These are phyloP conservation scores for Axinella damicornis DNA, from an alignment of 37 sponge, comb jelly and placozoan species.

Conservation along the genomic window DNA sequence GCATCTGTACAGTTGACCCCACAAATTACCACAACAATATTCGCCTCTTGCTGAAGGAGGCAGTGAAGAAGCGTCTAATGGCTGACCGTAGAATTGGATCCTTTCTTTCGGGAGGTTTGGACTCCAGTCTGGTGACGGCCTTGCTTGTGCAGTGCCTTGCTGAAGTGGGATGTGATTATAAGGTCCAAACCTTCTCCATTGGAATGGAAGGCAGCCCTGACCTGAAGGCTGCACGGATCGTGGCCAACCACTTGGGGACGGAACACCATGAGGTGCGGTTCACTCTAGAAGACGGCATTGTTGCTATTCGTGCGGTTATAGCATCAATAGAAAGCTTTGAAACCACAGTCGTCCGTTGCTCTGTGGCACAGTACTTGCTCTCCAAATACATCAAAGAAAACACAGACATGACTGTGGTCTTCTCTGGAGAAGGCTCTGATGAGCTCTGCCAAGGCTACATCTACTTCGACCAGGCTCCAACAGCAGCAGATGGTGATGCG, in stretches of 20 bases:
- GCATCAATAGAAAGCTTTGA: conserved; percentile 72
- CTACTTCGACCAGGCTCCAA: conserved; percentile 78
- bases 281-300: conserved; percentile 65
- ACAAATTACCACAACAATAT: conserved; percentile 28
- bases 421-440: conserved; percentile 1
- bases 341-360: conserved; percentile 65
- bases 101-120: conserved; percentile 77
- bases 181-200: conserved; percentile 76
- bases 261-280: conserved; percentile 73
- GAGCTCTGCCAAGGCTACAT: conserved; percentile 69
- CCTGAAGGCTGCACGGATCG: conserved; percentile 50
- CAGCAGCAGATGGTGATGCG: conserved; percentile 28
- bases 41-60: conserved; percentile 56
- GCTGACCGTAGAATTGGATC: conserved; percentile 61
- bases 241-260: conserved; percentile 64
- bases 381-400: conserved; percentile 61
- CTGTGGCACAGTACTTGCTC: conserved; percentile 67
- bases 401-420: conserved; percentile 51
- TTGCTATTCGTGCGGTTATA: conserved; percentile 68
- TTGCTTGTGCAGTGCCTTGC: conserved; percentile 43
- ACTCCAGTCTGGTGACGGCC: conserved; percentile 80
- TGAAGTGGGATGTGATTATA: conserved; percentile 23
- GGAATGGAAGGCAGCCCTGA: conserved; percentile 79
- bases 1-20: neutral
- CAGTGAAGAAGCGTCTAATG: conserved; percentile 70